Conservation (phyloP, 1,140 invertebrate genomes). For the Drosophila tsacasi region DNA sequence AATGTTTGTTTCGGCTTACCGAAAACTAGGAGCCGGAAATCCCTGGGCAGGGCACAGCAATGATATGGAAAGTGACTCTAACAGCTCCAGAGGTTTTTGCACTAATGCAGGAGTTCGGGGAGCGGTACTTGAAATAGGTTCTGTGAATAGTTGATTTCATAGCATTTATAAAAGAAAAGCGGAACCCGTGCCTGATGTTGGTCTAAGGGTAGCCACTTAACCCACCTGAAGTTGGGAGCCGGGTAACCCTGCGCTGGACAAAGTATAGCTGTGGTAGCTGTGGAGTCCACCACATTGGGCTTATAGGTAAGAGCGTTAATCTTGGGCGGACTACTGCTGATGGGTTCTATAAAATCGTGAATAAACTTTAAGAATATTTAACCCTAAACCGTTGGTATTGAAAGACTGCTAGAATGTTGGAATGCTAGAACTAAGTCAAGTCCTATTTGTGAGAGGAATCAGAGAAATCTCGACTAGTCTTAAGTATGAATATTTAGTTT, state of each 20-base stretch:
- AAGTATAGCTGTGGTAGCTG: conserved; percentile 86
- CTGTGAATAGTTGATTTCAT: conserved; percentile 73
- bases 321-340: conserved; percentile 89
- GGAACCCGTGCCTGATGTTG: conserved; percentile 50
- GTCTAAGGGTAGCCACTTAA: conserved; percentile 68
- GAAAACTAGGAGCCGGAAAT: conserved; percentile 87
- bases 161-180: not conserved
- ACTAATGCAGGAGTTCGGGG: conserved; percentile 82
- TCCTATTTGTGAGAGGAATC: not conserved
- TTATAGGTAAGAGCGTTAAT: conserved; percentile 82
- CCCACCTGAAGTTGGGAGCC: conserved; percentile 87
- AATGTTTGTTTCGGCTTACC: conserved; percentile 59
- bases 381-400: not conserved
- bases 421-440: not conserved
- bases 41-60: conserved; percentile 89
- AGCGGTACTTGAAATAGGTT: conserved; percentile 87
- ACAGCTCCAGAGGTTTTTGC: conserved; percentile 66
- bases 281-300: conserved; percentile 61
- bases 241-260: conserved; percentile 91
- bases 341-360: conserved; percentile 87
- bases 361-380: not conserved
- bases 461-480: too few relatives aligned
- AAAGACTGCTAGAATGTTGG: conserved; percentile 39
- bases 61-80: conserved; percentile 85
- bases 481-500: too few relatives aligned